Evolutionary conservation across 2,888 invertebrate genomes (phyloP), one percentile per base, ranked within the genome.

Genomic region (Holacanthella duospinosa): DNA sequence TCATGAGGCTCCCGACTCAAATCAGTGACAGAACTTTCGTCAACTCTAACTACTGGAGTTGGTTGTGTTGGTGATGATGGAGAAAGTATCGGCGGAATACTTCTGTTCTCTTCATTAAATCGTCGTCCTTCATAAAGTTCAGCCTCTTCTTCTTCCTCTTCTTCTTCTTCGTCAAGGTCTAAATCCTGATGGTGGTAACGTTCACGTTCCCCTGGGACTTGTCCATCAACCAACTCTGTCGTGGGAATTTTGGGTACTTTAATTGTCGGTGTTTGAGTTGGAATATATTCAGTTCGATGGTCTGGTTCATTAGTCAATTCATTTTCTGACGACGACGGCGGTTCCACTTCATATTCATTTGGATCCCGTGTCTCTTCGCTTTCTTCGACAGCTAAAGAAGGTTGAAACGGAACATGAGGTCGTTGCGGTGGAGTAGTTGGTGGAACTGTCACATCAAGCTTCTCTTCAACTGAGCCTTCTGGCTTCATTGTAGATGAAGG

Each of bases 61-160:
- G 54, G n/a, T 58, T 44, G 28, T n/a, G 57, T 19, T 27, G 61
- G 36, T 2, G 28, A 19, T 44, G 55, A 24, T 24, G 60, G 29
- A 21, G 60, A 29, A 21, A 2, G 4, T 4, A 9, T 6, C 26
- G 25, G 12, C 21, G 9, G 25, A 21, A 24, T 12, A 12, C 36
- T 25, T 44, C 48, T 59, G 44, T 28, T 60, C 29, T 48, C 29
- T 19, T 60, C 55, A 36, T 55, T 53, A 55, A 61, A 53, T 2
- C 43, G 36, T 19, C 44, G 59, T 19, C 44, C 60, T 21, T 64
- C 55, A 29, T 53, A 63, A 19, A 28, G n/a, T 55, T 55, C 67
- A 2, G 57, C 61, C 19, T 53, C 61, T 25, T 65, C 69, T 21
- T 61, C 62, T 16, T 66, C 62, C 19, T 65, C 64, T 43, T 65